Evolutionary conservation across 2,888 invertebrate species (phyloP), one percentile per base, ranked within the genome.

Genomic region (Drosophila kuntzei): DNA sequence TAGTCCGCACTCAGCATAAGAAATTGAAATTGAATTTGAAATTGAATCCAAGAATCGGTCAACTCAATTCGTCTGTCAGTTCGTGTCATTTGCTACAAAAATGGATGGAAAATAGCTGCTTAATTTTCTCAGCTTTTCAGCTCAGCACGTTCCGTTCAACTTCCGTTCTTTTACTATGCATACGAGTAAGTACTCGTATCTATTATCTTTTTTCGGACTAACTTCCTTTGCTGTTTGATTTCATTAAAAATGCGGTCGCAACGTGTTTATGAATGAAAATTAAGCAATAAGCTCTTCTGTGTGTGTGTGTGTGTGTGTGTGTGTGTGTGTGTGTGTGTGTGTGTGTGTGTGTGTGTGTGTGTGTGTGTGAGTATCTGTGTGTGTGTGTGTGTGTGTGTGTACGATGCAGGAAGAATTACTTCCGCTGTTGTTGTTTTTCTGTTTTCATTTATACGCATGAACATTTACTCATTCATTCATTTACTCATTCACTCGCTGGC

Each of bases 201-300:
- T 79, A 71, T 80, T 77, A 80, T 76, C 72, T 73, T 61, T 62
- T 77, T 77, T 77, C 53, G 66, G 75, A 64, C 73, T 41, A 71
- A 61, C 61, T 65, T 65, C 49, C 51, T 57, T 39, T 53, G 39
- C 36, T 61, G 41, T 41, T 59, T 84, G 74, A 84, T 87, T 89
- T 86, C 87, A 83, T 87, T 81, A 79, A 83, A 89, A 89, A 76
- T 73, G 76, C 79, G 75, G 74, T 68, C 71, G 73, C 85, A 72
- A 85, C 90, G 82, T 90, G 87, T 90, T 87, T 85, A 87, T 89
- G 90, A 87, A 87, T 87, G 87, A 87, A 85, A 87, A 90, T 87
- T 89, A 87, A 85, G 85, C 82, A 88, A 86, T 89, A 88, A 88
- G 88, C 89, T 83, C 76, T 80, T 76, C 53, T 49, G 53, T 34